Percentiles rank a stretch among this genome's conserved stretches.
phyloP scores from a whole-genome alignment of 1,140 invertebrate species.

The Lepidotrigona ventralis region DNA sequence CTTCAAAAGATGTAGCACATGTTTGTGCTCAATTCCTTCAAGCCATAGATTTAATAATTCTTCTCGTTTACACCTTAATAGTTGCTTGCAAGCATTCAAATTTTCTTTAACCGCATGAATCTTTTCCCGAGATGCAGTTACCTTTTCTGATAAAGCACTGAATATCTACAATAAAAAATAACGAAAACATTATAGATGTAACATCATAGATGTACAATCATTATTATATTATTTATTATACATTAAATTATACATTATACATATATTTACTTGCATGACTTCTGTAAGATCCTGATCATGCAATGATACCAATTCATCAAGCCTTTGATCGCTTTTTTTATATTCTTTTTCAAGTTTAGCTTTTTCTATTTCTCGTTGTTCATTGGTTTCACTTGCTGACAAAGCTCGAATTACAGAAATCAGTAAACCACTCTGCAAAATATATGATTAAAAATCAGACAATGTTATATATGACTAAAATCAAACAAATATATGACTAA shows the following conservation, averaged over 20 bases:
- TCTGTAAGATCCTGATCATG: slow-evolving; percentile 94
- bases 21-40: slow-evolving; percentile 95
- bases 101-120: slow-evolving; percentile 93
- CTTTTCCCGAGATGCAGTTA: slow-evolving; percentile 90
- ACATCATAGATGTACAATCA: neutral
- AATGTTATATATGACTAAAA: slow-evolving; percentile 49
- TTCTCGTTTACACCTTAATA: slow-evolving; percentile 94
- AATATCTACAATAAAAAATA: slow-evolving; percentile 84
- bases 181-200: neutral
- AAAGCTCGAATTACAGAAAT: slow-evolving; percentile 96
- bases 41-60: slow-evolving; percentile 96
- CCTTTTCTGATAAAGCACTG: slow-evolving; percentile 87
- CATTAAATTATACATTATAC: neutral
- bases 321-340: slow-evolving; percentile 91
- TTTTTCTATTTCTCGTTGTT: slow-evolving; percentile 96
- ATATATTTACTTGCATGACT: slow-evolving; percentile 87
- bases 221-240: too few relatives aligned
- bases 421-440: slow-evolving; percentile 90
- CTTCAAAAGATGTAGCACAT: slow-evolving; percentile 91
- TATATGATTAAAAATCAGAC: too few relatives aligned
- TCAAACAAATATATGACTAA: slow-evolving; percentile 8
- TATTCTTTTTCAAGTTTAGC: slow-evolving; percentile 96
- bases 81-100: slow-evolving; percentile 92
- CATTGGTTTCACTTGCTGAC: slow-evolving; percentile 95
- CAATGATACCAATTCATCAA: slow-evolving; percentile 93